Evolutionary conservation across 2,113 vertebrate genomes (phyloP).

Genomic region (Notothenia rossii): DNA sequence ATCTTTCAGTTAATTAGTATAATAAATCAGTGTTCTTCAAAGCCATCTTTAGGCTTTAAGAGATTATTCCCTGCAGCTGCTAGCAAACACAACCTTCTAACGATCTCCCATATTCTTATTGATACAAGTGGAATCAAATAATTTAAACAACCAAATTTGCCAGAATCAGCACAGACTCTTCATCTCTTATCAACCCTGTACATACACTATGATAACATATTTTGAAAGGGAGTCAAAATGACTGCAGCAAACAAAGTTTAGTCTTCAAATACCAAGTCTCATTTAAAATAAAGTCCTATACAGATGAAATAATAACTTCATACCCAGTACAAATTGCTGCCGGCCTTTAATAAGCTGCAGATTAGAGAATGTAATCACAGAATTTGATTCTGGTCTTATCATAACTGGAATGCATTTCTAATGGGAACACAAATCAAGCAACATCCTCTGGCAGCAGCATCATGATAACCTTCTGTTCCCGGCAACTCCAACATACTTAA

Average conservation of each 20-base stretch:
- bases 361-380: conserved; percentile 1
- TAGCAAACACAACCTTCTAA: not conserved
- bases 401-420: not conserved
- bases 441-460: conserved; percentile 41
- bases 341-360: not conserved
- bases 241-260: not conserved
- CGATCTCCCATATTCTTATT: not conserved
- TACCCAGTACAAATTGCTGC: not conserved
- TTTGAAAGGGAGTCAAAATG: not conserved
- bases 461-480: conserved; percentile 28
- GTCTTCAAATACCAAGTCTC: not conserved
- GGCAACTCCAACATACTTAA: conserved; percentile 44
- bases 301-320: not conserved
- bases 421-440: not conserved
- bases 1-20: conserved; percentile 13
- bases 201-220: not conserved
- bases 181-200: not conserved
- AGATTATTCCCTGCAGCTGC: conserved; percentile 6
- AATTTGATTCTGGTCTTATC: not conserved
- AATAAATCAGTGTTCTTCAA: conserved; percentile 3
- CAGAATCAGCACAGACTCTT: not conserved
- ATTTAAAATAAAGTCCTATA: conserved; percentile 18
- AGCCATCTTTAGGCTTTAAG: not conserved
- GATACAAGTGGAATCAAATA: not conserved
- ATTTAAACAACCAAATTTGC: not conserved